phyloP scores from a whole-genome alignment of 1,140 invertebrate species.

The Atta cephalotes region DNA sequence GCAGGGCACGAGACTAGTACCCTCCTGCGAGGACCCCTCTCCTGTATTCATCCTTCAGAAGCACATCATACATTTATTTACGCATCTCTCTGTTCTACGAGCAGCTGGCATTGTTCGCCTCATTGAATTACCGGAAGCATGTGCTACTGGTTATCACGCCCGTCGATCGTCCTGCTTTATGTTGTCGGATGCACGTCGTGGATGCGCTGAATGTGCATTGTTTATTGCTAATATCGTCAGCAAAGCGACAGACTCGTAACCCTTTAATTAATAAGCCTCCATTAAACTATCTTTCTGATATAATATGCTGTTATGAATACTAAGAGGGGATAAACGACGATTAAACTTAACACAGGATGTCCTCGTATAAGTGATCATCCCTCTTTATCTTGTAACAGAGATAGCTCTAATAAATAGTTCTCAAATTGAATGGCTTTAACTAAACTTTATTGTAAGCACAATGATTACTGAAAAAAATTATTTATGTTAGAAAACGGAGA shows the following conservation, averaged over 20 bases:
- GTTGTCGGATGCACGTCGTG: constrained; percentile 37
- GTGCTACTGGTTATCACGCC: constrained; percentile 81
- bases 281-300: constrained; percentile 42
- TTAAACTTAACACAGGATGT: neutral
- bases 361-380: too few species aligned
- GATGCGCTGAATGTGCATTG: constrained; percentile 22
- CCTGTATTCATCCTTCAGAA: constrained; percentile 83
- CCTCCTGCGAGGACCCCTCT: constrained; percentile 44
- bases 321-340: constrained; percentile 28
- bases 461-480: too few species aligned
- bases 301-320: constrained; percentile 53
- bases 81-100: constrained; percentile 81
- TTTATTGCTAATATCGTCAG: constrained; percentile 37
- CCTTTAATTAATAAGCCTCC: constrained; percentile 24
- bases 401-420: too few species aligned
- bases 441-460: too few species aligned
- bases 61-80: constrained; percentile 86
- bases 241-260: constrained; percentile 17
- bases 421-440: too few species aligned
- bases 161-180: constrained; percentile 58
- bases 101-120: constrained; percentile 82
- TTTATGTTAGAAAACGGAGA: too few species aligned
- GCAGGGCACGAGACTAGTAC: constrained; percentile 57
- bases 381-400: too few species aligned
- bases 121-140: constrained; percentile 84